Evolutionary conservation across 2,113 vertebrate species (phyloP).

Genomic region (Panthera leo): DNA sequence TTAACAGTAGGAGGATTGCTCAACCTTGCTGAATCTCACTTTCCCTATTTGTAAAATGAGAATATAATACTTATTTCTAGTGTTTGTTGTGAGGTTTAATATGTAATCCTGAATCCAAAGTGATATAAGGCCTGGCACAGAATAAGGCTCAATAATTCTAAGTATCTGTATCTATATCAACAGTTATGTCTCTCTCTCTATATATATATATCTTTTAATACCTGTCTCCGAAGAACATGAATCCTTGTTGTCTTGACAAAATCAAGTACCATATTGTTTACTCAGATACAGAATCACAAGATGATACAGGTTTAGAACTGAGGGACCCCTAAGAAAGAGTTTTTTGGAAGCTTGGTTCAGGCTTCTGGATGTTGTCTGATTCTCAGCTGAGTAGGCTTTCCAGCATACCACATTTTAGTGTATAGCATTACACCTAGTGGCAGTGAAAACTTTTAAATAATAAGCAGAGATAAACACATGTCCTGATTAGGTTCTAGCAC

Average conservation of each 20-base stretch:
- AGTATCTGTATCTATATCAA: neutral
- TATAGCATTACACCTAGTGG: neutral
- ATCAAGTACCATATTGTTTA: neutral
- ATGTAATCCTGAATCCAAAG: neutral
- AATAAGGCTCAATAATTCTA: slow-evolving; percentile 17
- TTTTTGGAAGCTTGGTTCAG: neutral
- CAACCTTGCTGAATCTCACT: neutral
- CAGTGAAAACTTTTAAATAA: neutral
- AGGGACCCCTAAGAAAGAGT: neutral
- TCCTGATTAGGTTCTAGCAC: neutral
- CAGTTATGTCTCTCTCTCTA: no score
- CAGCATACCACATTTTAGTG: neutral
- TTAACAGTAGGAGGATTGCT: neutral
- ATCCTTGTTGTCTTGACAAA: neutral
- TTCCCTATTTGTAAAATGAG: neutral
- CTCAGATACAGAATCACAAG: neutral
- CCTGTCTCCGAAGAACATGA: neutral
- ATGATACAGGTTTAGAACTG: neutral
- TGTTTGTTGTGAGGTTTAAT: neutral
- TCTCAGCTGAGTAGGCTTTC: neutral
- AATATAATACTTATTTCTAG: neutral
- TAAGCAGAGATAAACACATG: neutral
- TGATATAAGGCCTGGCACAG: neutral
- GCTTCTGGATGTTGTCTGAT: neutral
- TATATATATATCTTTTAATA: neutral